Conservation (phyloP, 2,113 vertebrate species). For the Microcebus murinus region DNA sequence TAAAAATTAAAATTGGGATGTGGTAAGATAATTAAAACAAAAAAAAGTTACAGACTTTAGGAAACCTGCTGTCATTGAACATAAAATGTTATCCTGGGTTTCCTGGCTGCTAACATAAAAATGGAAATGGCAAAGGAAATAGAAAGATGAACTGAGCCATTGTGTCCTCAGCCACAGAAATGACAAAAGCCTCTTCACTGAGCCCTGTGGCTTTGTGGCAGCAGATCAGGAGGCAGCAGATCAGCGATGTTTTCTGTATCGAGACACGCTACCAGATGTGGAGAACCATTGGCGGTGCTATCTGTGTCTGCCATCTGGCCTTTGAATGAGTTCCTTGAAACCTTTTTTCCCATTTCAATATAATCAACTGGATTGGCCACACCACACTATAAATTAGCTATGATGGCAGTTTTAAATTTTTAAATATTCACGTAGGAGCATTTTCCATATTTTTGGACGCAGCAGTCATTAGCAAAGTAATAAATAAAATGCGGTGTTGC, state of each 20-base stretch:
- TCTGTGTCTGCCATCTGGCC: background rate
- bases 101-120: background rate
- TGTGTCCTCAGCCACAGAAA: background rate
- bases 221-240: background rate
- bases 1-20: background rate
- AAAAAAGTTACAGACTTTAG: background rate
- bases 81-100: background rate
- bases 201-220: background rate
- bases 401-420: background rate
- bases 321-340: background rate
- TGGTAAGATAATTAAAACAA: conserved; percentile 1
- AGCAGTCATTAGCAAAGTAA: background rate
- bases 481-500: background rate
- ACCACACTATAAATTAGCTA: background rate
- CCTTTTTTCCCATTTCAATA: background rate
- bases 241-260: background rate
- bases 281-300: background rate
- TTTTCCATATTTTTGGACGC: background rate
- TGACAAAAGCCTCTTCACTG: background rate
- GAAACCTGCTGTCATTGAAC: background rate
- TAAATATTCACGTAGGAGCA: background rate
- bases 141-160: background rate
- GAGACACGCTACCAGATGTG: background rate
- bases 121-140: background rate
- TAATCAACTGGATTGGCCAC: background rate